Evolutionary conservation across 1,140 invertebrate species (phyloP), one percentile per base, ranked within the genome.

Genomic region (Battus philenor): DNA sequence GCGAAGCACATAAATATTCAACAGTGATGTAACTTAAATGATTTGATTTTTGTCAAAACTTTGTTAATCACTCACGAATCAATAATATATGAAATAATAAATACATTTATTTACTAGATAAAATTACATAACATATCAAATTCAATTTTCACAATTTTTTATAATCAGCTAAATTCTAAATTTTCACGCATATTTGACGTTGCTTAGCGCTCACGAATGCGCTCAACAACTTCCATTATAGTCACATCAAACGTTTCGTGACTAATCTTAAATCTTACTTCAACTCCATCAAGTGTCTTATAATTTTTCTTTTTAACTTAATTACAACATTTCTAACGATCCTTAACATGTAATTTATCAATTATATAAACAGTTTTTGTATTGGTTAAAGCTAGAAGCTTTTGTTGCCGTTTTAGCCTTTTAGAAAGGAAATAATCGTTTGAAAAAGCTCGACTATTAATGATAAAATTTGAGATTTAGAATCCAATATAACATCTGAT

Each of bases 311-410:
- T 29, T 1, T 30, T 30, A 30, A 4, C 12, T 30, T 10, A 30
- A 30, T 30, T 30, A 17, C 13, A 41, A 41, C 38, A 41, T 41
- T 41, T 41, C 38, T 41, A 29, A 41, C 38, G 38, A 41, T 5
- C 17, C 38, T 41, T 41, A 41, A 8, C 12, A 1, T 12, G 22
- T 41, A 41, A 11, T 29, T 41, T 15, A 41, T 41, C 13, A 41
- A n/a, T 38, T n/a, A n/a, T 29, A 41, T 16, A 29, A 41, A 41
- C 38, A 29, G 24, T 29, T 41, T 39, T 16, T 9, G 2, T 27
- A 2, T 27, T 15, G 9, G 20, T 1, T 3, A 13, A 16, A 39
- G 36, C 22, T 2, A 27, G 24, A 39, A 41, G 38, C 38, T 29
- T 41, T 41, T 41, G 38, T 41, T 39, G 10, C n/a, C n/a, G n/a